phyloP scores from a whole-genome alignment of 2,113 vertebrate genomes.

The Oxygymnocypris stewartii region DNA sequence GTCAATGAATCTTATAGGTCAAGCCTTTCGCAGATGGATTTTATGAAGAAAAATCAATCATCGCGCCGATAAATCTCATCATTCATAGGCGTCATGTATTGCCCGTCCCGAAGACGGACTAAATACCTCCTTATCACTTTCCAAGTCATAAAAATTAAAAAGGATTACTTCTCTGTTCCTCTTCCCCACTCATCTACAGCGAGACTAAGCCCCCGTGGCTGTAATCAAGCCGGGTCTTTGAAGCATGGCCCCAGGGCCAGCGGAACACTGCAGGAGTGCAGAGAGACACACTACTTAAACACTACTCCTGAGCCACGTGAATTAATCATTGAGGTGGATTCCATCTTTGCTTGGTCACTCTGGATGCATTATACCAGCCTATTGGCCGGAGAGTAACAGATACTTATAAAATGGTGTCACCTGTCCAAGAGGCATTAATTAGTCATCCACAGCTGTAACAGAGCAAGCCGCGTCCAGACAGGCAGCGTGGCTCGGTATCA shows the following conservation, averaged over 20 bases:
- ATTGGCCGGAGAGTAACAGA: constrained; percentile 34
- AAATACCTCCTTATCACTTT: constrained; percentile 1
- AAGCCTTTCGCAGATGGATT: neutral
- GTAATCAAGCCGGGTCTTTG: neutral
- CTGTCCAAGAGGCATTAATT: constrained; percentile 41
- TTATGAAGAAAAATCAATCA: constrained; percentile 16
- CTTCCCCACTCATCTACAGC: neutral
- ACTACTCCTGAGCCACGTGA: constrained; percentile 33
- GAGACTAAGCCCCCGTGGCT: neutral
- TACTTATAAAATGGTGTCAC: constrained; percentile 46
- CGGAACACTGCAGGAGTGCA: constrained; percentile 21
- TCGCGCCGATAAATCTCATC: neutral
- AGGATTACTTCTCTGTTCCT: neutral
- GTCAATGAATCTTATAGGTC: neutral
- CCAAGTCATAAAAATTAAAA: constrained; percentile 27
- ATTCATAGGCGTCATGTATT: neutral
- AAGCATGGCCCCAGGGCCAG: neutral
- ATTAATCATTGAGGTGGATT: constrained; percentile 39
- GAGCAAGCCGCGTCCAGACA: neutral
- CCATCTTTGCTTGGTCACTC: constrained; percentile 45
- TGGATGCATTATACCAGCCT: constrained; percentile 4
- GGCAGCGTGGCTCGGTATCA: constrained; percentile 3
- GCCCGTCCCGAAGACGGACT: neutral
- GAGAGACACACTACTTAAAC: constrained; percentile 47
- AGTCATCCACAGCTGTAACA: constrained; percentile 39